Base-by-base conservation (phyloP, 2,113 vertebrate species). In the Scomber scombrus region DNA sequence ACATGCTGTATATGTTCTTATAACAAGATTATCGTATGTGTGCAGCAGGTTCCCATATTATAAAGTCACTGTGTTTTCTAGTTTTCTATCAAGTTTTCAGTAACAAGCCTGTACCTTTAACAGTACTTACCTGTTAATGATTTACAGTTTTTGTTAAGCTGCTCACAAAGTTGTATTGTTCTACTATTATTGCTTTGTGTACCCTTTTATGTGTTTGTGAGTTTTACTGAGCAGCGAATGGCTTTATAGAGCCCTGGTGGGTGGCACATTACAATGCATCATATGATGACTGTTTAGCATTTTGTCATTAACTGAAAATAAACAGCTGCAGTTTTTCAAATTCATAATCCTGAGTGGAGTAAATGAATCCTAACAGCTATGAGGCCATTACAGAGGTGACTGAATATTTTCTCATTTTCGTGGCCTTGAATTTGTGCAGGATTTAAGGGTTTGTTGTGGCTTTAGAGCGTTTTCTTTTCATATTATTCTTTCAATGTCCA, bases 201-300 rank as follows among this genome's bases (percentile, higher is more conserved):
- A 50, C 34, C 71, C 77, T 68, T 71, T 69, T 66, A 68, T 86
- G 55, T 31, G 72, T 85, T 80, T 62, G 49, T 60, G 65, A 71
- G 73, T 78, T 78, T 65, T 26, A 15, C 19, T 46, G 75, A 84
- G 75, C 70, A 23, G 45, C 46, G 62, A 75, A 75, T 15, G 71
- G 66, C 65, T 82, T 85, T 61, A 80, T 45, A 14, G 55, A 80
- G 75, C 55, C 75, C 68, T n/a, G 18, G 84, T 86, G 80, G 85
- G 80, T 62, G 78, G 80, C 74, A 66, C 74, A 79, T 84, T 80
- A 78, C 71, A 73, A 71, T 77, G 80, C 79, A 78, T 68, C 66
- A 72, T 63, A 51, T 21, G 26, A 55, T 31, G 56, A 68, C 61
- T 68, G 66, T 57, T 67, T 23, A 68, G 60, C 65, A 78, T 80